phyloP scores from a whole-genome alignment of 2,797 vertebrate species.

The Enteromius mattozi region DNA sequence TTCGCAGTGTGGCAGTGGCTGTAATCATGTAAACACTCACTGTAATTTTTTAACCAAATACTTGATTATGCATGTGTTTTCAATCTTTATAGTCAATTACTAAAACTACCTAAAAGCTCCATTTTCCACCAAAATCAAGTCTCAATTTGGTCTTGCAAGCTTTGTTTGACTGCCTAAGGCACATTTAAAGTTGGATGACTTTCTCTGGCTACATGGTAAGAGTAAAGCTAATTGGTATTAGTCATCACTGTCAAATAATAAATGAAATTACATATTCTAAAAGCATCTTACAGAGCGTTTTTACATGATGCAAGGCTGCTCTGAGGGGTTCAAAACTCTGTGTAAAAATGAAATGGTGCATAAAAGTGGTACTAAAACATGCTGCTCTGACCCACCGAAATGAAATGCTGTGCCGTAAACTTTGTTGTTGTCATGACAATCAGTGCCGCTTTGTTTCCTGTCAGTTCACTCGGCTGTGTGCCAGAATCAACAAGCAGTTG shows the following conservation, averaged over 20 bases:
- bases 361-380: neutral
- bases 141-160: neutral
- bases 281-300: neutral
- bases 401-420: slow-evolving; percentile 12
- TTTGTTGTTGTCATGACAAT: slow-evolving; percentile 25
- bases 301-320: neutral
- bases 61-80: neutral
- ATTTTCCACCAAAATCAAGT: slow-evolving; percentile 10
- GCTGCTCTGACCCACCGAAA: neutral
- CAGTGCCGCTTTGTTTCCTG: slow-evolving; percentile 16
- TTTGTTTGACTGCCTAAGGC: slow-evolving; percentile 12
- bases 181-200: slow-evolving; percentile 9
- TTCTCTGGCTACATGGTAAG: slow-evolving; percentile 9
- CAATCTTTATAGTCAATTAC: neutral
- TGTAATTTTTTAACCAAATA: slow-evolving; percentile 4
- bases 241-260: slow-evolving; percentile 12
- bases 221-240: slow-evolving; percentile 25
- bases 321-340: neutral
- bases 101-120: neutral
- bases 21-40: slow-evolving; percentile 10
- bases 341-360: neutral
- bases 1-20: neutral
- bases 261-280: slow-evolving; percentile 5
- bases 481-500: slow-evolving; percentile 14
- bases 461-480: slow-evolving; percentile 13